Percentiles rank a stretch among this genome's conserved stretches.
Evolutionary conservation across 2,113 vertebrate species (phyloP).

Genomic region (Percopsis transmontana): DNA sequence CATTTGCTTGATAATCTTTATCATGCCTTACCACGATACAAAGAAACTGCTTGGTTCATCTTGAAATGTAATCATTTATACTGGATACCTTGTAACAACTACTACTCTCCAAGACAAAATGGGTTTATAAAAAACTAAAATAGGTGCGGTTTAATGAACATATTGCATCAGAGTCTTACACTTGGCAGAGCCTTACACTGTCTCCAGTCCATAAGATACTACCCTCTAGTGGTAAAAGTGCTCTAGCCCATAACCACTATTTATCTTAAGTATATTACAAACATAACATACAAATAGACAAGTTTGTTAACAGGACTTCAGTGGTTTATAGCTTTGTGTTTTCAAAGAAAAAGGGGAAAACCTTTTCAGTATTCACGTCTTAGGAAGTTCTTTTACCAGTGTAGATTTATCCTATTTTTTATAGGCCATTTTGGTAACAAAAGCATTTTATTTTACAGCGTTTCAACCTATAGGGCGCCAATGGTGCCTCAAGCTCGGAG

Average conservation of each 20-base stretch:
- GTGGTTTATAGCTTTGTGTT: constrained; percentile 5
- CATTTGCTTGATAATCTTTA: not conserved
- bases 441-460: constrained; percentile 56
- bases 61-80: not conserved
- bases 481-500: constrained; percentile 56
- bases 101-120: not conserved
- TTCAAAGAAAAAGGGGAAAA: not conserved
- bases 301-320: constrained; percentile 1
- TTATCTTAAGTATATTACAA: not conserved
- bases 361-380: not conserved
- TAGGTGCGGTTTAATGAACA: no score
- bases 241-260: constrained; percentile 6
- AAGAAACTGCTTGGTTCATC: constrained; percentile 21
- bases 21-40: constrained; percentile 2
- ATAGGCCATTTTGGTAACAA: constrained; percentile 52
- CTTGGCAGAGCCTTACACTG: constrained; percentile 12
- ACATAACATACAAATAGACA: not conserved
- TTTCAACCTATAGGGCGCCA: constrained; percentile 67
- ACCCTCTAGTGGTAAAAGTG: constrained; percentile 74
- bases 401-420: constrained; percentile 24
- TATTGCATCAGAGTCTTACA: no score
- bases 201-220: constrained; percentile 60
- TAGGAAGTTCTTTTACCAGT: not conserved
- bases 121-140: not conserved
- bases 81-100: not conserved